Base-by-base conservation (phyloP, 1,140 invertebrate species). In the Oryzaephilus surinamensis region DNA sequence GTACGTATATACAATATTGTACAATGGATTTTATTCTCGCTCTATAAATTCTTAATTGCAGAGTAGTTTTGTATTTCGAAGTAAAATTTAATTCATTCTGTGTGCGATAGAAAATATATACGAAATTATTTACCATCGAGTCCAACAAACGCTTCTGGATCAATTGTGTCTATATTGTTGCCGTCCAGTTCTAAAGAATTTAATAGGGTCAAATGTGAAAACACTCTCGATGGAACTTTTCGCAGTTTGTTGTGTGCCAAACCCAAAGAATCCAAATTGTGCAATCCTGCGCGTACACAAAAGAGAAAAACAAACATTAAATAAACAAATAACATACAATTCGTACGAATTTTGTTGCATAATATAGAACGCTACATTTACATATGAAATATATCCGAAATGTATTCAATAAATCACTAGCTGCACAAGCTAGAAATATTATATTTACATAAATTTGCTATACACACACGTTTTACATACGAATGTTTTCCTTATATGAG, bases 131-230 rank as follows among this genome's bases (percentile, higher is more conserved):
- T 70, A 90, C 87, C 84, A 77, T 91, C 84, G 11, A 90, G 70
- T 44, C 85, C 84, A 18, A 73, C 72, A 55, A 92, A 92, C 7
- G 85, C 84, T 47, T 83, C 80, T 35, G 81, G 75, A 62, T 89
- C 80, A 39, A 92, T 74, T 27, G 74, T 71, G 38, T 70, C 74
- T 50, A 92, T 89, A 44, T 74, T 70, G 64, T 92, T 92, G 28
- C 83, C 83, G 51, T 90, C 86, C 38, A 92, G 63, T 64, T 89
- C 86, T 51, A 92, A 65, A 6, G 84, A 88, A 62, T 86, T 90
- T 20, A 91, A 67, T 50, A 79, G 71, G 14, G 65, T 74, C 43
- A 92, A 66, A 59, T 86, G 79, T 3, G 76, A 76, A 61, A 91
- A 91, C 19, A 85, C 85, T 49, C 79, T 73, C 6, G 77, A 72